Evolutionary conservation across 1,140 invertebrate species (phyloP), one percentile per base, ranked within the genome.

Genomic region (Anthonomus grandis): DNA sequence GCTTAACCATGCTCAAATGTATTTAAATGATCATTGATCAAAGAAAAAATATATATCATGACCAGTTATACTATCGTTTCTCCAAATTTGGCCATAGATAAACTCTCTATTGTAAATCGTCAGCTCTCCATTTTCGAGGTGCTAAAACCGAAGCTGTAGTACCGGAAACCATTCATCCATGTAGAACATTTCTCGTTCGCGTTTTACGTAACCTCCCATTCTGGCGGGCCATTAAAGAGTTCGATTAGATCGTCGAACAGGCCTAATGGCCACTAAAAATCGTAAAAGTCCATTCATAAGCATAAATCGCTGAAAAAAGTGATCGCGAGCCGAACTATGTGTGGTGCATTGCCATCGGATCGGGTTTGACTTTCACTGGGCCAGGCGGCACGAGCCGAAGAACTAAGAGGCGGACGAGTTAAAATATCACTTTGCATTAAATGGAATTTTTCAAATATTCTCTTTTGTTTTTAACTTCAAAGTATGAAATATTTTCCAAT

Each of bases 231-330:
- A 50, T 50, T 50, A 57, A 50, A 34, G 55, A 48, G 24, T 57
- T 57, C 55, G 55, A 57, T 57, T 57, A 57, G 55, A 57, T 57
- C 55, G 55, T 48, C 55, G 55, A 57, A 57, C 27, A 44, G 55
- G n/a, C 46, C 55, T 57, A 57, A 57, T 57, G 55, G 55, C 46
- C 55, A 57, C 46, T 57, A 57, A 57, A 49, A 39, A 48, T 57
- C 55, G 55, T 50, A 57, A 57, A 57, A 50, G 55, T 57, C 55
- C 55, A 57, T 57, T 57, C 55, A 57, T 57, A 57, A 57, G 47
- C 55, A 57, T 57, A 57, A 57, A 57, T 57, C 55, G 55, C 39
- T 50, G n/a, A 57, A 57, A 57, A 57, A 50, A 48, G 45, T 45
- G 54, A 48, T 48, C 46, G 55, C 52, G 41, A 46, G 31, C 52